phyloP scores from a whole-genome alignment of 2,888 invertebrate genomes.

The Onthophagus sagittarius region DNA sequence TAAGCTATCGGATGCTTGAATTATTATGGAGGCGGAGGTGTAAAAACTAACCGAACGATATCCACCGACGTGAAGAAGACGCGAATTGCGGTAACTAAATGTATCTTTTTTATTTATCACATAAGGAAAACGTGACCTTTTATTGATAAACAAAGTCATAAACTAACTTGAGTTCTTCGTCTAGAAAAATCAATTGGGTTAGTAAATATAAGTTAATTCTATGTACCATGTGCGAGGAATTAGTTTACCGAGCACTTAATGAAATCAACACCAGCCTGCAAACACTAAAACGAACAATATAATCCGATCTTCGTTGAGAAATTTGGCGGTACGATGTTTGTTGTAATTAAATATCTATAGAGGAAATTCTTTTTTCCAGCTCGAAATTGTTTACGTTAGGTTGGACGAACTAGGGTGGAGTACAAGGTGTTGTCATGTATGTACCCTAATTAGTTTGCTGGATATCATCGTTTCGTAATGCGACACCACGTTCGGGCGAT shows the following conservation, averaged over 20 bases:
- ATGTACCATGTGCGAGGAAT: constrained; percentile 43
- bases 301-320: constrained; percentile 29
- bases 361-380: background rate
- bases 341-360: constrained; percentile 21
- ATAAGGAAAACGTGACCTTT: background rate
- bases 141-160: background rate
- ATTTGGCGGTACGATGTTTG: constrained; percentile 11
- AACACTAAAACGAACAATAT: constrained; percentile 39
- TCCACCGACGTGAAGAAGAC: background rate
- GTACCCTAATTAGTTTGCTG: constrained; percentile 10
- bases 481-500: background rate
- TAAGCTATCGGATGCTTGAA: background rate
- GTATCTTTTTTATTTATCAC: no score
- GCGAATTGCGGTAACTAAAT: background rate
- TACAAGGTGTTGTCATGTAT: background rate
- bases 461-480: constrained; percentile 1
- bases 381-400: constrained; percentile 5
- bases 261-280: constrained; percentile 44
- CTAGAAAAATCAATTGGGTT: constrained; percentile 30
- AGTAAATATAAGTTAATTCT: constrained; percentile 45
- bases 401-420: background rate
- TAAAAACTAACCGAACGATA: background rate
- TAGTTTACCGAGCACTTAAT: constrained; percentile 46
- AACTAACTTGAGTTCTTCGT: background rate
- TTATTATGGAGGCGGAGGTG: background rate